These are phyloP conservation scores for Reticulitermes lucifugus DNA, from an alignment of 2,888 invertebrate species.

Conservation along the genomic window DNA sequence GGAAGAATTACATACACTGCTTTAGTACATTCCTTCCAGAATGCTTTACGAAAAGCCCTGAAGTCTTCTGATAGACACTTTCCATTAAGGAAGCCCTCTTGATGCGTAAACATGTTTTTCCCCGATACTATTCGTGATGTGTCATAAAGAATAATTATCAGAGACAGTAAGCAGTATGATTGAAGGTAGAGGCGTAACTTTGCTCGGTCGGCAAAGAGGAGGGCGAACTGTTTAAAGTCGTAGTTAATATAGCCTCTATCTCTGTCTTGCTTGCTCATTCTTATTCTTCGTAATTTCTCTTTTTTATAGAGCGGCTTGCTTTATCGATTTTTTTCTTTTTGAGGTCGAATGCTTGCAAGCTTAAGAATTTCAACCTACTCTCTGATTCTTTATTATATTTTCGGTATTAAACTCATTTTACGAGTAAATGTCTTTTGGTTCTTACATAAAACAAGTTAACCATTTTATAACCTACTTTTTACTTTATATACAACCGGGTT, in stretches of 20 bases:
- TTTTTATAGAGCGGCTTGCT: neutral
- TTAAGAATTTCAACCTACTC: neutral
- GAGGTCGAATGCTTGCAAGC: neutral
- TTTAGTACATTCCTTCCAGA: too few species aligned
- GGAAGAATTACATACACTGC: too few species aligned
- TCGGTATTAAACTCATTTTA: neutral
- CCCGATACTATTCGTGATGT: conserved; percentile 20
- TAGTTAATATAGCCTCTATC: neutral
- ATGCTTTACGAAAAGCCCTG: neutral
- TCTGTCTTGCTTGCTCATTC: too few species aligned
- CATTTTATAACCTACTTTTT: neutral
- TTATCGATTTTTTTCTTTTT: neutral
- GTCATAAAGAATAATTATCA: conserved; percentile 32
- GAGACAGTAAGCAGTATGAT: neutral
- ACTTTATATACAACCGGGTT: neutral
- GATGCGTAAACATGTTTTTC: conserved; percentile 41
- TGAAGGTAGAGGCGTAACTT: neutral
- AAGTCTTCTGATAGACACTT: conserved; percentile 31
- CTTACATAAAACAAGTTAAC: neutral
- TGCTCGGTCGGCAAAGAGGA: neutral
- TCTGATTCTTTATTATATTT: neutral
- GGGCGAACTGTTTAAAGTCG: neutral
- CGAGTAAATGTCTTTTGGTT: conserved; percentile 1
- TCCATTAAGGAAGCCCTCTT: conserved; percentile 28
- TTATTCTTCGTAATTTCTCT: neutral